A percentile compares a stretch with the other conserved stretches of the same genome.
phyloP scores from a whole-genome alignment of 2,113 vertebrate genomes.

The Hippolais icterina region DNA sequence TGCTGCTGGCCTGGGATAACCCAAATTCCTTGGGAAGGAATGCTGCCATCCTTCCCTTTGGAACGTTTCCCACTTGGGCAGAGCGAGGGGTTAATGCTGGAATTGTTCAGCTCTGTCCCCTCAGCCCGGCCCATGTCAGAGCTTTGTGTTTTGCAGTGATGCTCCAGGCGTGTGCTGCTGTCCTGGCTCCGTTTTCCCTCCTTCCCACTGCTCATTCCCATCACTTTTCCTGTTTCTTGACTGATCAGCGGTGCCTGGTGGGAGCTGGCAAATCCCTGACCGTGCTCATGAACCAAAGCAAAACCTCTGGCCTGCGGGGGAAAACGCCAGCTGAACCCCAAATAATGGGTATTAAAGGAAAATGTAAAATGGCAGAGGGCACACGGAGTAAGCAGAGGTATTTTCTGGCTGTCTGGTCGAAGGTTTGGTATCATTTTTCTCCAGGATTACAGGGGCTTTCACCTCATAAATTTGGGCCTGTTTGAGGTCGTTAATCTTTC shows the following conservation, averaged over 20 bases:
- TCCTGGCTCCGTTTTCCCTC: neutral
- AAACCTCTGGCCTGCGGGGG: neutral
- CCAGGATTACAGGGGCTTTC: constrained; percentile 69
- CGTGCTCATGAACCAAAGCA: neutral
- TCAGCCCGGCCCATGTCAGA: neutral
- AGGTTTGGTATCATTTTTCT: constrained; percentile 71
- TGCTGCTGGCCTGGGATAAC: neutral
- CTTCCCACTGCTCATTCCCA: neutral
- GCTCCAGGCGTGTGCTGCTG: fast-evolving
- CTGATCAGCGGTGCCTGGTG: neutral
- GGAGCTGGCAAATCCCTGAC: neutral
- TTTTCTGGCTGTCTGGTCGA: constrained; percentile 67
- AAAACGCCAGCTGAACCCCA: neutral
- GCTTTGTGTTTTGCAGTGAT: neutral
- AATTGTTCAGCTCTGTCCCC: neutral
- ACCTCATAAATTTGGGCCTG: constrained; percentile 72
- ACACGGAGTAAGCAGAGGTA: constrained; percentile 55
- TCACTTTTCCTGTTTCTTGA: neutral
- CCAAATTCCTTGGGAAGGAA: neutral
- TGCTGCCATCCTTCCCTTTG: neutral
- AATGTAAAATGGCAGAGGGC: constrained; percentile 57
- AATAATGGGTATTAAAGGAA: neutral
- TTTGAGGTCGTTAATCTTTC: constrained; percentile 72
- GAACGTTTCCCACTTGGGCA: fast-evolving
- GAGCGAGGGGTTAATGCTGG: neutral